Percentiles rank a stretch among this genome's conserved stretches.
phyloP scores from a whole-genome alignment of 2,113 vertebrate species.

The Lethenteron reissneri region DNA sequence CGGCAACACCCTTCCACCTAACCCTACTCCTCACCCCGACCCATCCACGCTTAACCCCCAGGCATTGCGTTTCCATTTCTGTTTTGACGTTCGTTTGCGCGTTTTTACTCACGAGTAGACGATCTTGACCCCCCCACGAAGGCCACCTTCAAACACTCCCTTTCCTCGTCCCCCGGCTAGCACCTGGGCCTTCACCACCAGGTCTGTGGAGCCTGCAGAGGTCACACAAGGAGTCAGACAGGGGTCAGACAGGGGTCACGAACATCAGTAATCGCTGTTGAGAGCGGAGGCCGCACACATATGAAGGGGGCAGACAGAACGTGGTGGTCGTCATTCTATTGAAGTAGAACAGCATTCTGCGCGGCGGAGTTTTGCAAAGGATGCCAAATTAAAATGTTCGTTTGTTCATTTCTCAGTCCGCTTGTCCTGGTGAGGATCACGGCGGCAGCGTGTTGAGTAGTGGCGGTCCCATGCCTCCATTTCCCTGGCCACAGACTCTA shows the following conservation, averaged over 20 bases:
- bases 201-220: slow-evolving; percentile 63
- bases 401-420: no score
- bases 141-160: slow-evolving; percentile 81
- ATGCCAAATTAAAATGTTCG: background rate
- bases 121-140: slow-evolving; percentile 86
- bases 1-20: no score
- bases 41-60: no score
- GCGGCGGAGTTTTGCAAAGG: background rate
- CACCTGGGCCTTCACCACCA: slow-evolving; percentile 92
- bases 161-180: slow-evolving; percentile 93
- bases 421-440: no score
- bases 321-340: background rate
- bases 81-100: background rate
- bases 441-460: no score
- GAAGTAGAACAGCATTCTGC: background rate
- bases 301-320: background rate
- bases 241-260: background rate
- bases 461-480: no score
- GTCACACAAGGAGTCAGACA: slow-evolving; percentile 16
- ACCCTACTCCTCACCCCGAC: no score
- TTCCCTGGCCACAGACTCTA: no score
- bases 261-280: background rate
- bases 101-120: slow-evolving; percentile 71
- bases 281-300: background rate
- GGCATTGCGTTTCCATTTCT: no score